A percentile compares a stretch with the other conserved stretches of the same genome.
These are phyloP conservation scores for Eudasyphora cyanicolor DNA, from an alignment of 2,888 invertebrate genomes.

Conservation along the genomic window DNA sequence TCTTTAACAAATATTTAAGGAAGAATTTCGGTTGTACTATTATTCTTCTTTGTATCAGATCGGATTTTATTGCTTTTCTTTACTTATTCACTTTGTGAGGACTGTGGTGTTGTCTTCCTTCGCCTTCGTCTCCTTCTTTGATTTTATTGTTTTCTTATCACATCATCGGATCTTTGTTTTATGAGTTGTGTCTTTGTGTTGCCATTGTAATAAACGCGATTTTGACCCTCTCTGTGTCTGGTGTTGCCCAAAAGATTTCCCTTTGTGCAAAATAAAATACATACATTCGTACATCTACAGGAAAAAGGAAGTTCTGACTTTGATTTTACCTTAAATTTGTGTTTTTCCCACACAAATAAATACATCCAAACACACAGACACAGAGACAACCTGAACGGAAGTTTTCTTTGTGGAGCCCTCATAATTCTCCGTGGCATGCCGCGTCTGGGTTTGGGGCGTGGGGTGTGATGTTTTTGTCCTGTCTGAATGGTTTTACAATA, in stretches of 20 bases:
- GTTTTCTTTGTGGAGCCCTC: not conserved
- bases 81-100: not conserved
- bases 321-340: slow-evolving; percentile 3
- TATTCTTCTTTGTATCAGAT: not conserved
- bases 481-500: slow-evolving; percentile 13
- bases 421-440: not conserved
- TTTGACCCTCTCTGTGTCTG: not conserved
- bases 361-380: not conserved
- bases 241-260: not conserved
- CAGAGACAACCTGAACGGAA: not conserved
- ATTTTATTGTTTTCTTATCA: slow-evolving; percentile 28
- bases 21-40: not conserved
- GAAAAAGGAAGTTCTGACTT: not conserved
- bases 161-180: slow-evolving; percentile 21
- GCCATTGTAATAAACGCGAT: too few relatives aligned
- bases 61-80: not conserved
- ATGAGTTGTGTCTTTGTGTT: slow-evolving; percentile 19
- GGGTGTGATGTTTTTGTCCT: not conserved
- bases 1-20: slow-evolving; percentile 1
- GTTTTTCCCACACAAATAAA: not conserved
- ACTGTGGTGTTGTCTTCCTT: not conserved
- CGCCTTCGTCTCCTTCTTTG: not conserved
- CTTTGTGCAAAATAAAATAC: too few relatives aligned
- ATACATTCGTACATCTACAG: too few relatives aligned
- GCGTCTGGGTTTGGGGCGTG: not conserved